Conservation (phyloP, 2,797 vertebrate species). For the Percopsis omiscomaycus region DNA sequence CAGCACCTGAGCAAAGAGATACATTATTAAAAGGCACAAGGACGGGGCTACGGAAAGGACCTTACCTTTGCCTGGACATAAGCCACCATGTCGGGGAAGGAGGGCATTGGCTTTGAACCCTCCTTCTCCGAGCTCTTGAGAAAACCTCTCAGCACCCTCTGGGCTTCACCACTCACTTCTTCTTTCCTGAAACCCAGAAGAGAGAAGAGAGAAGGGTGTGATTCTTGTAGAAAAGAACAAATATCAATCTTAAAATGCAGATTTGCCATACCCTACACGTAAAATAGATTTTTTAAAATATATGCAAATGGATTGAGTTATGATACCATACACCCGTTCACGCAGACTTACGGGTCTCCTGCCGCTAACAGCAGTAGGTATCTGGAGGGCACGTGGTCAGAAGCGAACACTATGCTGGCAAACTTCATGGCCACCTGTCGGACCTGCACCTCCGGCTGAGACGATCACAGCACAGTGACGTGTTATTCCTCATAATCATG, state of each 20-base stretch:
- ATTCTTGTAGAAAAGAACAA: too few species aligned
- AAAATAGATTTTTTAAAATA: too few species aligned
- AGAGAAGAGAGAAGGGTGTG: too few species aligned
- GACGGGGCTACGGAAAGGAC: neutral
- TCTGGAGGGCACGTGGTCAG: constrained; percentile 95
- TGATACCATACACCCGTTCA: neutral
- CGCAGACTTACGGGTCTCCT: constrained; percentile 89
- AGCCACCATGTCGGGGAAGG: constrained; percentile 95
- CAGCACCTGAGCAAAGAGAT: neutral
- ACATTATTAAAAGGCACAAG: neutral
- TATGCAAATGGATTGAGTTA: too few species aligned
- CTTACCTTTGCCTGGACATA: constrained; percentile 95
- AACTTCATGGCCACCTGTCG: constrained; percentile 98
- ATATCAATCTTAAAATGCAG: too few species aligned
- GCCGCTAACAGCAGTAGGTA: constrained; percentile 94
- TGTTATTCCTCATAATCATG: too few species aligned
- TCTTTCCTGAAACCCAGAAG: constrained; percentile 80
- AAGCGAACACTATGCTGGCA: constrained; percentile 91
- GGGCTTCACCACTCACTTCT: constrained; percentile 92
- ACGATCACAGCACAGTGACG: constrained; percentile 15
- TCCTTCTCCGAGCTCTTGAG: constrained; percentile 84
- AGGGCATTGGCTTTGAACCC: constrained; percentile 86
- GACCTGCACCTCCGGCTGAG: constrained; percentile 95
- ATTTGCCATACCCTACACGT: too few species aligned
- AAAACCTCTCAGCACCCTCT: constrained; percentile 83